Percentiles rank a stretch among this genome's conserved stretches.
phyloP scores from a whole-genome alignment of 2,797 vertebrate genomes.

The Macrochelys suwanniensis region DNA sequence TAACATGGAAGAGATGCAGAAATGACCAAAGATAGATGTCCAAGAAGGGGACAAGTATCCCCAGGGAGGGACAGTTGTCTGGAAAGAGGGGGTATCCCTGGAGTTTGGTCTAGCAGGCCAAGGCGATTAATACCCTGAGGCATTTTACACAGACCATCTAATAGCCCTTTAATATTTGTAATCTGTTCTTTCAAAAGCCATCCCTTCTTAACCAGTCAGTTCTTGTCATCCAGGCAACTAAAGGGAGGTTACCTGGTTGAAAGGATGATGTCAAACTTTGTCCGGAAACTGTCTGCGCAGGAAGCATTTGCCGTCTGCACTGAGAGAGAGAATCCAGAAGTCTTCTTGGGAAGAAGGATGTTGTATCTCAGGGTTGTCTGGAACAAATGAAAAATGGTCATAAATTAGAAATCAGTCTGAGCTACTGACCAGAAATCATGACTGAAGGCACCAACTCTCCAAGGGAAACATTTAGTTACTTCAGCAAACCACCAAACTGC shows the following conservation, averaged over 20 bases:
- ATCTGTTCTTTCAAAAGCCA: not conserved
- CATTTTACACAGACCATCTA: not conserved
- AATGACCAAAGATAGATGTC: not conserved
- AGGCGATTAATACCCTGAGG: not conserved
- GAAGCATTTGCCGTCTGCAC: conserved; percentile 64
- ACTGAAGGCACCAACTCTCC: not conserved
- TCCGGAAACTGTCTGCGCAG: conserved; percentile 46
- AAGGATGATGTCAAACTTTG: conserved; percentile 70
- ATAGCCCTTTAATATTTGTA: not conserved
- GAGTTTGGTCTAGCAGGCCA: not conserved
- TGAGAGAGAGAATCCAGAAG: conserved; percentile 76
- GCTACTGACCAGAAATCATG: not conserved
- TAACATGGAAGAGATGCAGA: not conserved
- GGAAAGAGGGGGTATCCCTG: not conserved
- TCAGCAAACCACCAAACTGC: not conserved
- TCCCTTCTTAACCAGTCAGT: rapidly evolving
- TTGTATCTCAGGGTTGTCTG: conserved; percentile 75
- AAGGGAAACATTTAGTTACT: not conserved
- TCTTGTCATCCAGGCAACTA: not conserved
- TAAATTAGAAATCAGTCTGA: not conserved
- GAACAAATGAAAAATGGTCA: conserved; percentile 2
- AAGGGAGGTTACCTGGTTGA: conserved; percentile 65
- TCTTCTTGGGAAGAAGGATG: conserved; percentile 58
- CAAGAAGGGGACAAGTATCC: not conserved
- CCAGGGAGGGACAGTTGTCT: too few species aligned